Conservation (phyloP, 2,888 invertebrate species). For the Strigamia crassipes region DNA sequence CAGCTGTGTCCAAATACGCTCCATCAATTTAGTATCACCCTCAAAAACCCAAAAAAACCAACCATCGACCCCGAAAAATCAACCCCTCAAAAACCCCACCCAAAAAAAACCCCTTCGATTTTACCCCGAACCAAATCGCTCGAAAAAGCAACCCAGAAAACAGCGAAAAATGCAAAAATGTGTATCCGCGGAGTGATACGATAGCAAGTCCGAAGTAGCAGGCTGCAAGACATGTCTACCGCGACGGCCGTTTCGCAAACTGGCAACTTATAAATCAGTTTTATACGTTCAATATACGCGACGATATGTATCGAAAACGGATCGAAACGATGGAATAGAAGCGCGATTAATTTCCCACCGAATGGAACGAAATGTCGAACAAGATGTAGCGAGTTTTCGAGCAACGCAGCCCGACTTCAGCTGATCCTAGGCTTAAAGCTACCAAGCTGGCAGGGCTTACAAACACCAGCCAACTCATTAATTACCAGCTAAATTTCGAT, state of each 20-base stretch:
- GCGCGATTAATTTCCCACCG: neutral
- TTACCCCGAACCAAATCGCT: neutral
- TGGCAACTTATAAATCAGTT: slow-evolving; percentile 7
- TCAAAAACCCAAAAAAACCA: neutral
- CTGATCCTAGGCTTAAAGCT: slow-evolving; percentile 34
- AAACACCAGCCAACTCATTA: slow-evolving; percentile 4
- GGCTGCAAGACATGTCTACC: slow-evolving; percentile 36
- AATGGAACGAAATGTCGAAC: slow-evolving; percentile 28
- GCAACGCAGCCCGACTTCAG: slow-evolving; percentile 24
- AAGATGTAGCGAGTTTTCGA: slow-evolving; percentile 21
- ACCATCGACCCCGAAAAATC: neutral
- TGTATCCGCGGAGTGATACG: slow-evolving; percentile 1
- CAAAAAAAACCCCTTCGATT: neutral
- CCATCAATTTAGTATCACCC: slow-evolving; percentile 12
- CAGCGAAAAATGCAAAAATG: neutral
- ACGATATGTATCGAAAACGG: neutral
- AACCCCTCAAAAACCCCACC: neutral
- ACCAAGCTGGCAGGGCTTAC: slow-evolving; percentile 20
- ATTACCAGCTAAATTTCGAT: slow-evolving; percentile 17
- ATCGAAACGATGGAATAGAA: neutral
- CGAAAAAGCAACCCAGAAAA: neutral
- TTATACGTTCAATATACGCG: neutral
- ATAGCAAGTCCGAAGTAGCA: neutral
- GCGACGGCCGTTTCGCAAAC: slow-evolving; percentile 12
- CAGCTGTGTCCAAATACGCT: slow-evolving; percentile 39